Base-by-base conservation (phyloP, 2,797 vertebrate species). In the Triplophysa yarkandensis region DNA sequence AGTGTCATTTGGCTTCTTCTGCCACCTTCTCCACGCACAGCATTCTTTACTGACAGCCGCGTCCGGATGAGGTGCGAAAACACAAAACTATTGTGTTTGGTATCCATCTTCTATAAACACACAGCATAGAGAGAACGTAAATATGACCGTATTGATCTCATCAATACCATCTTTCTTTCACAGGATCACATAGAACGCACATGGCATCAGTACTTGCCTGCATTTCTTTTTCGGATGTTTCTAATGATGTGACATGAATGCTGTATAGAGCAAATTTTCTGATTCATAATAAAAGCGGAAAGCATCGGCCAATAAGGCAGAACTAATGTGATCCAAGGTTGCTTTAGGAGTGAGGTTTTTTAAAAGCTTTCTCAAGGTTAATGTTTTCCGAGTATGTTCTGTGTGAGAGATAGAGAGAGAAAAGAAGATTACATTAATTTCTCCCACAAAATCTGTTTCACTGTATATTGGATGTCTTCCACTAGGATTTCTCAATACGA, bases 1-100 rank as follows among this genome's bases (percentile, higher is more conserved):
- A 68, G 64, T 58, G 55, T 80, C 66, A 44, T 78, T 78, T 78
- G 68, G 65, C 44, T 11, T 80, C 65, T 9, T 68, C 34, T 72
- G 71, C 19, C 65, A 69, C 64, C 50, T 39, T 58, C 52, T 64
- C 60, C 41, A 19, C 63, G 57, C 43, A 72, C 62, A 13, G 7
- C 58, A 65, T 63, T 28, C 48, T 17, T 55, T n/a, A 36, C 32
- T 74, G 76, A 61, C 55, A 72, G 48, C n/a, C 16, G 13, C 72
- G 39, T 72, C 19, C 63, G 11, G 44, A 19, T 60, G 73, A 58
- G 57, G 69, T 77, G 72, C 36, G 57, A 64, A 68, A 43, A 52
- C 23, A 48, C 67, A 71, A 67, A 74, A 66, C 23, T 28, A 60
- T 54, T 68, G 57, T 55, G 13, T 21, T 64, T 50, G n/a, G 50